Base-by-base conservation (phyloP, 2,888 invertebrate species). In the Tenthredo scrophulariae region DNA sequence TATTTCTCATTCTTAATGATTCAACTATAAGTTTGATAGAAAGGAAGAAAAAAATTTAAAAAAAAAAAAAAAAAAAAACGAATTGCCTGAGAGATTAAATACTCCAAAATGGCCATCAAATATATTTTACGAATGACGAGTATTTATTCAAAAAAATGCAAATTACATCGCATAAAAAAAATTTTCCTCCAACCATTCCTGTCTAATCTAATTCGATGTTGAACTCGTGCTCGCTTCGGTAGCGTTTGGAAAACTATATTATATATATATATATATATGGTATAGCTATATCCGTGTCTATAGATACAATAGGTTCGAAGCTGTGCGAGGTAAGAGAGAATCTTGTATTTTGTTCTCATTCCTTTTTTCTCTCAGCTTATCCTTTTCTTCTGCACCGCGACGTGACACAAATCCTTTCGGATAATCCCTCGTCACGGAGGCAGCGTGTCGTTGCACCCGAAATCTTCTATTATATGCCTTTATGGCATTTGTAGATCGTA, bases 361-460 rank as follows among this genome's bases (percentile, higher is more conserved):
- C 46, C 26, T 77, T 50, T 46, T 77, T 50, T 77, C 54, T 62
- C 15, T 80, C 33, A 70, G 18, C 9, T 83, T 83, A 40, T 83
- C 83, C 70, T 70, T 46, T 83, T 46, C 46, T 70, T 62, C 46
- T 46, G 65, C 29, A 46, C 40, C 67, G 29, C 62, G 46, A 74
- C 54, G 29, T 85, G 85, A 85, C 85, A 85, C 85, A 85, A 85
- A 85, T 85, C 85, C 85, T 43, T 65, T 37, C n/a, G 62, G 85
- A 70, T 85, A 85, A 85, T 84, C 85, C 84, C 83, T 62, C 85
- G 83, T 85, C 85, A 83, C 67, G 72, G 50, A 54, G 72, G 72
- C 83, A 70, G 40, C 85, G 65, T 70, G 82, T 82, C 85, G 70
- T 70, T 82, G 80, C 82, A 82, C 85, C 82, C 80, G 79, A 85